Percentiles rank a stretch among this genome's conserved stretches.
Evolutionary conservation across 2,113 vertebrate genomes (phyloP).

Genomic region (Grantiella picta): DNA sequence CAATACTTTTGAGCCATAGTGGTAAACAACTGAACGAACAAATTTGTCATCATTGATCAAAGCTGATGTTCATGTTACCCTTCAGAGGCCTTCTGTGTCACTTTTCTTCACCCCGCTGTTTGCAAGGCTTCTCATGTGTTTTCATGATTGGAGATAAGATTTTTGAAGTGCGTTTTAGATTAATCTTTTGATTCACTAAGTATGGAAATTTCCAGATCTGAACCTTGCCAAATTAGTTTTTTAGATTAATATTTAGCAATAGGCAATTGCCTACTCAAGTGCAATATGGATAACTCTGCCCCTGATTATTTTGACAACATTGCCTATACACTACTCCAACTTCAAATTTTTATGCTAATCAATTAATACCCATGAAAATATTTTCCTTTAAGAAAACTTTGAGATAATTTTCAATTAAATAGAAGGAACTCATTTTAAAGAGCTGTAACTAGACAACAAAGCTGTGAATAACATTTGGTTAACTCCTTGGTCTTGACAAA

Average conservation of each 20-base stretch:
- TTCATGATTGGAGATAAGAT: not conserved
- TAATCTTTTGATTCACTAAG: not conserved
- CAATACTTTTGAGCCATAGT: not conserved
- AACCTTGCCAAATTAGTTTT: constrained; percentile 31
- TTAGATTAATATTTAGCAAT: constrained; percentile 12
- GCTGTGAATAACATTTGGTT: not conserved
- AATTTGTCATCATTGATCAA: constrained; percentile 34
- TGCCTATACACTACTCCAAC: not conserved
- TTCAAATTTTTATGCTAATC: not conserved
- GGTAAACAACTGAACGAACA: not conserved
- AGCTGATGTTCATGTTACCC: constrained; percentile 7
- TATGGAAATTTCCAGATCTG: not conserved
- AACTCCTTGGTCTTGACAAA: not conserved
- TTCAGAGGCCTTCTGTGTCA: not conserved
- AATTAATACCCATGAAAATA: not conserved
- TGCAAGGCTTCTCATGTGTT: not conserved
- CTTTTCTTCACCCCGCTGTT: not conserved
- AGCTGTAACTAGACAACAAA: not conserved
- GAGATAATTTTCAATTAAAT: not conserved
- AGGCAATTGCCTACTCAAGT: not conserved
- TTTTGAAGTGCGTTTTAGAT: not conserved
- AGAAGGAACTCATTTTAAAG: not conserved
- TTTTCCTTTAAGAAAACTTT: not conserved
- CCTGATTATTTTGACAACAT: not conserved
- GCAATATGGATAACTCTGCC: not conserved